These are phyloP conservation scores for Athene cunicularia DNA, from an alignment of 2,113 vertebrate species.

Conservation along the genomic window DNA sequence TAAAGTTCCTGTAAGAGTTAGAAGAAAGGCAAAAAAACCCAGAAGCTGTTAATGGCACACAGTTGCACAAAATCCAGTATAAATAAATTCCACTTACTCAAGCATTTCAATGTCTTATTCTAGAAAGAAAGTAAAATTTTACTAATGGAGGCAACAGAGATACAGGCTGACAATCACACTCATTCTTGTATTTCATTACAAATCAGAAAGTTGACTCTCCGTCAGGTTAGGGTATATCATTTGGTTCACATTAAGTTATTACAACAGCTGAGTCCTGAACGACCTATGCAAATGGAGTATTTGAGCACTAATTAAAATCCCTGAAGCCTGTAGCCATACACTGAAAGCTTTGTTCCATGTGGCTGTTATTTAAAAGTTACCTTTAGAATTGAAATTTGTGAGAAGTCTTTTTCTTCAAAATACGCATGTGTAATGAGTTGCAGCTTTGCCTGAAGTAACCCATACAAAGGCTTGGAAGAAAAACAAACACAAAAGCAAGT, in stretches of 20 bases:
- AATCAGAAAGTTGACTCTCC: background rate
- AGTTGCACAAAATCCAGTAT: background rate
- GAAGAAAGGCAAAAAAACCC: background rate
- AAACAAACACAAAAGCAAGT: conserved; percentile 21
- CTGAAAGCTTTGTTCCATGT: background rate
- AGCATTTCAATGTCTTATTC: background rate
- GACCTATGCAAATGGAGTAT: background rate
- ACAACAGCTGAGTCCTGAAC: background rate
- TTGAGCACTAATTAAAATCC: background rate
- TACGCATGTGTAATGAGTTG: conserved; percentile 98
- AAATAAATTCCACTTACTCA: background rate
- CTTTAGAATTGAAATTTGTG: conserved; percentile 97
- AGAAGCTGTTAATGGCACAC: background rate
- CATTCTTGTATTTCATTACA: background rate
- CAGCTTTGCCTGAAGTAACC: conserved; percentile 95
- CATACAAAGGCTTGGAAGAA: conserved; percentile 88
- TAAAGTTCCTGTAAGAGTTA: conserved; percentile 87
- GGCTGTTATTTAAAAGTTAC: conserved; percentile 64
- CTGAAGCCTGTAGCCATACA: background rate
- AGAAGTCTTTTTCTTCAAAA: conserved; percentile 99
- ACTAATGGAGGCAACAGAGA: background rate
- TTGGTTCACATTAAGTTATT: background rate
- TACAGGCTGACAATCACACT: background rate
- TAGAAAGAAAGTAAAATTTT: background rate
- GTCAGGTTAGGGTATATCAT: background rate